These are phyloP conservation scores for Ceriagrion tenellum DNA, from an alignment of 2,888 invertebrate species.

Conservation along the genomic window DNA sequence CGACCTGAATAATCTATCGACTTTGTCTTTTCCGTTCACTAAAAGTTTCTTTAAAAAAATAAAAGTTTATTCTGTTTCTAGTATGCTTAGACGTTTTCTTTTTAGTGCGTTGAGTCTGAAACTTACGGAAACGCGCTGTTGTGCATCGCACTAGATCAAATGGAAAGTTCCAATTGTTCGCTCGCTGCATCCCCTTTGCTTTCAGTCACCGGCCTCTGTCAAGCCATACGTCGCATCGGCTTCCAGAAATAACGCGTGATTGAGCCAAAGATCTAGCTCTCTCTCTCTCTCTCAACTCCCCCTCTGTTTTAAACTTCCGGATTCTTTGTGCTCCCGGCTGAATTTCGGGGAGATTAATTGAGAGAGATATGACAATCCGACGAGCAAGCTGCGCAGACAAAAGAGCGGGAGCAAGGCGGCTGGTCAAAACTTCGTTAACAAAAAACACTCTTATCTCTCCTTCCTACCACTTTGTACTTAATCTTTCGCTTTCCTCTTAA, in stretches of 20 bases:
- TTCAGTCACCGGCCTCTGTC: no score
- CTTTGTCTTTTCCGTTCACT: no score
- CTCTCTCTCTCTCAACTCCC: not conserved
- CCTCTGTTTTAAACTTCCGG: not conserved
- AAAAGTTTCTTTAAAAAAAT: no score
- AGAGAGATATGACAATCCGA: not conserved
- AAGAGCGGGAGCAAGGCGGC: not conserved
- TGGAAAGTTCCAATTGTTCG: no score
- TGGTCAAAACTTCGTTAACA: not conserved
- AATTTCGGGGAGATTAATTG: not conserved
- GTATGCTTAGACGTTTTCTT: no score
- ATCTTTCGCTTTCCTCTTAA: constrained; percentile 11
- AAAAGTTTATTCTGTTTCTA: no score
- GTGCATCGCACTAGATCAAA: no score
- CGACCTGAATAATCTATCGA: no score
- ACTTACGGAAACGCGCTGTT: no score
- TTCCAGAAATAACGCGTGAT: not conserved
- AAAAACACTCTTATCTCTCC: not conserved
- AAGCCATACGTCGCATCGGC: no score
- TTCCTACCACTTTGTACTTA: not conserved
- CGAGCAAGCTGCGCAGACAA: not conserved
- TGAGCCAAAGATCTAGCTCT: not conserved
- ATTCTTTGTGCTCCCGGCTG: not conserved
- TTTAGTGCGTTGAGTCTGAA: no score
- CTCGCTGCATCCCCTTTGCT: no score